Evolutionary conservation across 2,113 vertebrate species (phyloP).

Genomic region (Nycticryphes semicollaris): DNA sequence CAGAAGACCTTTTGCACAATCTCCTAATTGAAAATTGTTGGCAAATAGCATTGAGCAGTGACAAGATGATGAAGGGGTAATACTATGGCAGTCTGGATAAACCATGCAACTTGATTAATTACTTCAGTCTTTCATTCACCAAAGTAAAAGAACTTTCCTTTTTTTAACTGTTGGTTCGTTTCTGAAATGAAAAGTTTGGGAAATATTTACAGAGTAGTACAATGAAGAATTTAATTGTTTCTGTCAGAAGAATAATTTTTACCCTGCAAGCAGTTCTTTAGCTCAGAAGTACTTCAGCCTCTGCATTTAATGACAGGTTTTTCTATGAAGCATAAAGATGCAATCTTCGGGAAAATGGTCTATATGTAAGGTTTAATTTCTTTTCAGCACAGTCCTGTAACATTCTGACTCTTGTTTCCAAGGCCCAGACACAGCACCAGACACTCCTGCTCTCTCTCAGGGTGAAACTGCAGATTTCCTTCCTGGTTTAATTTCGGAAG

Average conservation of each 20-base stretch:
- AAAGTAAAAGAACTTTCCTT: neutral
- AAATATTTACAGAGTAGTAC: neutral
- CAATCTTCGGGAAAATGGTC: neutral
- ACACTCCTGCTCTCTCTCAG: neutral
- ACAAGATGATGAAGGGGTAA: neutral
- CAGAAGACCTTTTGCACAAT: neutral
- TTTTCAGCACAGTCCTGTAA: neutral
- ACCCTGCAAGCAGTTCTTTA: neutral
- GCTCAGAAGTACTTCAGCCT: neutral
- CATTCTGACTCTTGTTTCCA: neutral
- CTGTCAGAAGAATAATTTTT: neutral
- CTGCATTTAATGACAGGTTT: neutral
- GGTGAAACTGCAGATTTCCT: constrained; percentile 75
- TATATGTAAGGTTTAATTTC: neutral
- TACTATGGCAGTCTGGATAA: neutral
- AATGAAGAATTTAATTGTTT: neutral
- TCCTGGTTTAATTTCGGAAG: constrained; percentile 66
- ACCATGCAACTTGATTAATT: neutral
- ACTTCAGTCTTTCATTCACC: neutral
- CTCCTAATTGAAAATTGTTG: neutral
- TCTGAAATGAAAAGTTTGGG: neutral
- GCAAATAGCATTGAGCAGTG: neutral
- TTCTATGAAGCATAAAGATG: neutral
- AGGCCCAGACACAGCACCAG: neutral
- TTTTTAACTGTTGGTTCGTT: neutral